Base-by-base conservation (phyloP, 2,797 vertebrate genomes). In the Myotis vivesi region DNA sequence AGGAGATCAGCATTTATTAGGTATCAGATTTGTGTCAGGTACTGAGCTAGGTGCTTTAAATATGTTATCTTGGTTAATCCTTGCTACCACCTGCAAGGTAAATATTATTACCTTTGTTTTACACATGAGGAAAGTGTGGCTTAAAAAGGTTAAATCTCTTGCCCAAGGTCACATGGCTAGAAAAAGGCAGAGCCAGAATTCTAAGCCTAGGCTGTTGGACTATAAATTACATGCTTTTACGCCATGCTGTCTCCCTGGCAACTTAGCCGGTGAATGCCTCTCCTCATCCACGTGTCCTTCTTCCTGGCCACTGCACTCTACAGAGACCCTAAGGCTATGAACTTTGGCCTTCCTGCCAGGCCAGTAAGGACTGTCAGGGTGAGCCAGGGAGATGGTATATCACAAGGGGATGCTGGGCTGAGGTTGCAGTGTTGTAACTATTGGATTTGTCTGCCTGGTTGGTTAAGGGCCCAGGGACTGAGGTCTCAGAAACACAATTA, bases 401-500 rank as follows among this genome's bases (percentile, higher is more conserved):
- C 84, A 22, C 28, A 5, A 86, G 71, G 36, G n/a, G 41, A 5
- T 28, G 64, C 64, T 49, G 41, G 11, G 64, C 51, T 55, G 86
- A 87, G 38, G 51, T 44, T 51, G 44, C 49, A 33, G 68, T 92
- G 82, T 92, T 91, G 94, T 94, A 95, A 97, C 62, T n/a, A 73
- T 71, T 91, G 83, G 77, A 62, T 95, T 96, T 97, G 11, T 92
- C 92, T 81, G 68, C 86, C 49, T 92, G 82, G 49, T 84, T 96
- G 51, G 88, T 92, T 51, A 88, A 91, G 86, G 86, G 93, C 92
- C 84, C 82, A 53, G 76, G 44, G 72, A 94, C 53, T 38, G 55
- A 96, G 83, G 86, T 87, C 82, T 76, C 93, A 80, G 72, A 97
- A 96, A 97, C 36, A 71, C 86, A 96, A 97, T 97, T 94, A 94